These are phyloP conservation scores for Diogma glabrata DNA, from an alignment of 2,888 invertebrate species.

Conservation along the genomic window DNA sequence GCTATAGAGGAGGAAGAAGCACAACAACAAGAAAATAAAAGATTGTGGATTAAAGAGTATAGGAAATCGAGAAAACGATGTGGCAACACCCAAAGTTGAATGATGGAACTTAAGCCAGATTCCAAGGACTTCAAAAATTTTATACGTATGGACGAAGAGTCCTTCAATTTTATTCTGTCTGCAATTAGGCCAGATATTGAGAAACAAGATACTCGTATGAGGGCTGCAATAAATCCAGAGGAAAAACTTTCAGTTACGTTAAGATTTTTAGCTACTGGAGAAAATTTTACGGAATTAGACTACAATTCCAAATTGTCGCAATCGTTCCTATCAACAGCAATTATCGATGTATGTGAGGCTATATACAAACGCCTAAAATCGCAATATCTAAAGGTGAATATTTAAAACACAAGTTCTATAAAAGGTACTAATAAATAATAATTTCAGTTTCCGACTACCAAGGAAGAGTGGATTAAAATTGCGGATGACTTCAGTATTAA, in stretches of 20 bases:
- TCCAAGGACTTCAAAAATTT: not conserved
- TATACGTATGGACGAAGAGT: not conserved
- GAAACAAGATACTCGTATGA: not conserved
- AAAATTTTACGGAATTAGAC: not conserved
- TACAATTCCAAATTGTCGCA: not conserved
- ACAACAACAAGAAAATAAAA: not conserved
- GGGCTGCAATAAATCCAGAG: too few species aligned
- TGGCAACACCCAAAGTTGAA: not conserved
- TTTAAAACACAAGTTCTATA: not conserved
- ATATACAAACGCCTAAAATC: not conserved
- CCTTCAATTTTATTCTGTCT: not conserved
- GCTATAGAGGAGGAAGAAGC: not conserved
- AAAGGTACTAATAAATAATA: not conserved
- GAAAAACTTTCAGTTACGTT: not conserved
- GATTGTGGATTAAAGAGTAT: not conserved
- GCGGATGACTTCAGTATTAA: not conserved
- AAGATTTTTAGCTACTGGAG: not conserved
- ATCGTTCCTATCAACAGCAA: not conserved
- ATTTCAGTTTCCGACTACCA: not conserved
- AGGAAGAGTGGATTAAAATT: not conserved
- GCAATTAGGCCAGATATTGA: not conserved
- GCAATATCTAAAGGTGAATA: not conserved
- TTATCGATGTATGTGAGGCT: too few species aligned
- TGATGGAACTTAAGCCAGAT: not conserved
- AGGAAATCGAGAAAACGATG: not conserved